Evolutionary conservation across 2,888 invertebrate species (phyloP).

Genomic region (Spodoptera picta): DNA sequence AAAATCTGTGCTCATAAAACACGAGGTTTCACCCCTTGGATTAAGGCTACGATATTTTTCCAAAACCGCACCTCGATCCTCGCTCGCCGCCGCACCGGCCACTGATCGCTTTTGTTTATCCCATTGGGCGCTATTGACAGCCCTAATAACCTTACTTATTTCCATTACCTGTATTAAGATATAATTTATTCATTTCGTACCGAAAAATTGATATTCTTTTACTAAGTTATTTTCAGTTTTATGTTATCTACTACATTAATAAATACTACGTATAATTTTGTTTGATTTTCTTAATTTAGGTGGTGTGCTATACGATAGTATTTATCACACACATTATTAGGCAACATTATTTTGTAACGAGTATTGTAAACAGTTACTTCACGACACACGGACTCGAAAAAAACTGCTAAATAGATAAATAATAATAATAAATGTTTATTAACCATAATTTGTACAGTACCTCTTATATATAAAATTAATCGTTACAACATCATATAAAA

Average conservation of each 20-base stretch:
- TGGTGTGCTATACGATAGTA: too few relatives aligned
- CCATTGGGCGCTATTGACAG: conserved; percentile 52
- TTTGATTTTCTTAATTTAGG: conserved; percentile 14
- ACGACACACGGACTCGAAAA: too few relatives aligned
- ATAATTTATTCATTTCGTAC: conserved; percentile 47
- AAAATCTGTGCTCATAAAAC: conserved; percentile 80
- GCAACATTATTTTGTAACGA: too few relatives aligned
- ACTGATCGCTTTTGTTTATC: conserved; percentile 48
- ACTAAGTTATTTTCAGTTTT: conserved; percentile 20
- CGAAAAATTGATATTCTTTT: conserved; percentile 33
- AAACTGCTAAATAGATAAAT: background rate
- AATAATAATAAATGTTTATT: too few relatives aligned
- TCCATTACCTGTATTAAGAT: conserved; percentile 47
- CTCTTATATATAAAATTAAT: too few relatives aligned
- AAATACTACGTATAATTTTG: conserved; percentile 21
- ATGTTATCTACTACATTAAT: conserved; percentile 1
- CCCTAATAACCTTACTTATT: conserved; percentile 51
- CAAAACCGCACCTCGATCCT: conserved; percentile 36
- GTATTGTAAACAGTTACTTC: too few relatives aligned
- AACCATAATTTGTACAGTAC: too few relatives aligned
- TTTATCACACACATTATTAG: too few relatives aligned
- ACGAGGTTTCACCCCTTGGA: conserved; percentile 59
- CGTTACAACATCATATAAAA: too few relatives aligned
- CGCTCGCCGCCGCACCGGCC: conserved; percentile 25
- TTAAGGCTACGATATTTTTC: conserved; percentile 53